Evolutionary conservation across 2,888 invertebrate species (phyloP).

Genomic region (Lysandra bellargus): DNA sequence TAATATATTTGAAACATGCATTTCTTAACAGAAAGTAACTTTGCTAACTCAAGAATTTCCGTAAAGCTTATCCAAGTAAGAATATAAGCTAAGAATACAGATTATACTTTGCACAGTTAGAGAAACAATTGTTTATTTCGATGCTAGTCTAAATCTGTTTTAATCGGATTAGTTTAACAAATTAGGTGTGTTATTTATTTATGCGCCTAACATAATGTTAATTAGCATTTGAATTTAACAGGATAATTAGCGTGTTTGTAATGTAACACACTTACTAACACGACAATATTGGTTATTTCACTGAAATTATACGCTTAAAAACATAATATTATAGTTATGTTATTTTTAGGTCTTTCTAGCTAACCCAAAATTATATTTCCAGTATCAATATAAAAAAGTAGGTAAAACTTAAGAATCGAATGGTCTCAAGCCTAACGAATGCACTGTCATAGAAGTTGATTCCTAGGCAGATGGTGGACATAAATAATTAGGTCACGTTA

Average conservation of each 20-base stretch:
- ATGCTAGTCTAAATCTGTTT: slow-evolving; percentile 8
- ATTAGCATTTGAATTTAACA: neutral
- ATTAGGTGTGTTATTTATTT: neutral
- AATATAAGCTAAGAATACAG: slow-evolving; percentile 3
- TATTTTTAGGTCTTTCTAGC: too few species aligned
- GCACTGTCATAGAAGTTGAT: too few species aligned
- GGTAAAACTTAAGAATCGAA: too few species aligned
- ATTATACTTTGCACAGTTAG: slow-evolving; percentile 17
- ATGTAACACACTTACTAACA: neutral
- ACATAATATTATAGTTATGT: too few species aligned
- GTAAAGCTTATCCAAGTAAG: neutral
- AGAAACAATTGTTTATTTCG: neutral
- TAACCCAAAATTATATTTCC: too few species aligned
- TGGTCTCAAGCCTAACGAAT: too few species aligned
- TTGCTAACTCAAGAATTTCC: neutral
- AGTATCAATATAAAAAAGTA: too few species aligned
- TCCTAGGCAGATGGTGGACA: too few species aligned
- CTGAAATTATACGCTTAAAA: neutral
- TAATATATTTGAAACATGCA: neutral
- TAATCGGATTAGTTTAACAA: slow-evolving; percentile 16
- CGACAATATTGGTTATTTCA: neutral
- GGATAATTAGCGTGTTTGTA: neutral
- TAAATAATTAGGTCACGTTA: too few species aligned
- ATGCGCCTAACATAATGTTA: neutral
- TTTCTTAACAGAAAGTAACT: neutral